A percentile compares a stretch with the other conserved stretches of the same genome.
Evolutionary conservation across 2,888 invertebrate genomes (phyloP).

Genomic region (Zaprionus obscuricornis): DNA sequence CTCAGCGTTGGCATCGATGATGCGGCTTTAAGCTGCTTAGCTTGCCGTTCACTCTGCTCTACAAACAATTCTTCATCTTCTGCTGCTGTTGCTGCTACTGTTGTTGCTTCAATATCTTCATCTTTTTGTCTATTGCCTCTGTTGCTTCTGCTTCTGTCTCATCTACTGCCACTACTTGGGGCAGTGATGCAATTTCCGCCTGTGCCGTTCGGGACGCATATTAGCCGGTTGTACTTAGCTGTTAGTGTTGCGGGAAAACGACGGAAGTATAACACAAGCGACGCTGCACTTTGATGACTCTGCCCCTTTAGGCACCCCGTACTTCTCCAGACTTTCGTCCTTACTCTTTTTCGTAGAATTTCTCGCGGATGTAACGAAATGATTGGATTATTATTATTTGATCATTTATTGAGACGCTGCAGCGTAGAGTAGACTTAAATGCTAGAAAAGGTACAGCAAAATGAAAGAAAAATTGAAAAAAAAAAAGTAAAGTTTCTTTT

Average conservation of each 20-base stretch:
- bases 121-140: background rate
- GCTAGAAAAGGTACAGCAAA: background rate
- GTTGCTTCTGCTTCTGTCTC: background rate
- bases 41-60: constrained; percentile 21
- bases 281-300: too few species aligned
- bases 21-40: constrained; percentile 75
- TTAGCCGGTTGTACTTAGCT: constrained; percentile 48
- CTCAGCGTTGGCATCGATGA: constrained; percentile 57
- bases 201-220: constrained; percentile 56
- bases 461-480: constrained; percentile 3
- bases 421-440: constrained; percentile 1
- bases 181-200: constrained; percentile 75
- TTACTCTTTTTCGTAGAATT: too few species aligned
- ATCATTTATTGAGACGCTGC: constrained; percentile 79
- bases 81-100: too few species aligned
- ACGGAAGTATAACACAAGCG: constrained; percentile 43
- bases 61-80: too few species aligned
- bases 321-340: too few species aligned
- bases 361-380: constrained; percentile 78
- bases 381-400: constrained; percentile 82
- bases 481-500: constrained; percentile 29
- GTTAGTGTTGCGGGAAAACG: constrained; percentile 31
- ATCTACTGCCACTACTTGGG: constrained; percentile 19
- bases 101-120: too few species aligned
- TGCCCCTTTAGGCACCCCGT: too few species aligned